These are phyloP conservation scores for Enoplosus armatus DNA, from an alignment of 2,797 vertebrate species.

Conservation along the genomic window DNA sequence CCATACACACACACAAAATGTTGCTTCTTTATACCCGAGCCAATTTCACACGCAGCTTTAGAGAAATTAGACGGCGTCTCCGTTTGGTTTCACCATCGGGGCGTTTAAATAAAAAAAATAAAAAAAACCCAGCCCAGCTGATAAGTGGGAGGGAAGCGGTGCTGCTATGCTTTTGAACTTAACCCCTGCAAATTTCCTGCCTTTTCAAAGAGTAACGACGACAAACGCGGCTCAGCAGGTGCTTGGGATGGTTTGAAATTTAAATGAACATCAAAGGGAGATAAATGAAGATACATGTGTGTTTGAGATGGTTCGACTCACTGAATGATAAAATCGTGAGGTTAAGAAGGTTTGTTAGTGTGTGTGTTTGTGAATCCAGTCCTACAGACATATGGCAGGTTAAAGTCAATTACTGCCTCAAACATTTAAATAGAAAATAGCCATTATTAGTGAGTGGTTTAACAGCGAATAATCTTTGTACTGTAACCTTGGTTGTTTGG, in stretches of 20 bases:
- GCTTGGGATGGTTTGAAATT: slow-evolving; percentile 33
- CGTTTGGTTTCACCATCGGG: slow-evolving; percentile 57
- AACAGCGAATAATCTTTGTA: not conserved
- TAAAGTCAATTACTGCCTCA: not conserved
- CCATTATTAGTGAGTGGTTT: not conserved
- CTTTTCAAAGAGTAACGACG: slow-evolving; percentile 29
- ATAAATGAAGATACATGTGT: slow-evolving; percentile 13
- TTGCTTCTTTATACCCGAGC: slow-evolving; percentile 55
- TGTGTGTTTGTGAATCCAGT: not conserved
- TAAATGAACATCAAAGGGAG: slow-evolving; percentile 29
- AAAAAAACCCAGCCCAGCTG: slow-evolving; percentile 37
- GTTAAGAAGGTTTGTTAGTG: slow-evolving; percentile 9
- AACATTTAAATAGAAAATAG: not conserved
- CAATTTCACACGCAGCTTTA: slow-evolving; percentile 74
- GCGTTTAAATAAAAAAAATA: slow-evolving; percentile 17
- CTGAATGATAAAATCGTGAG: slow-evolving; percentile 19
- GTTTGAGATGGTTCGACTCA: slow-evolving; percentile 15
- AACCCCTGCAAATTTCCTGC: slow-evolving; percentile 49
- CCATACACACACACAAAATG: slow-evolving; percentile 36
- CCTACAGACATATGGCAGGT: not conserved
- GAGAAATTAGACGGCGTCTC: slow-evolving; percentile 69
- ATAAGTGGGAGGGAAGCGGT: slow-evolving; percentile 53
- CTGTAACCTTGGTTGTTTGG: not conserved
- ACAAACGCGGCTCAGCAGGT: slow-evolving; percentile 29
- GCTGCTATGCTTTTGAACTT: slow-evolving; percentile 51